A percentile compares a stretch with the other conserved stretches of the same genome.
Evolutionary conservation across 2,888 invertebrate genomes (phyloP).

Genomic region (Philereme transversata): DNA sequence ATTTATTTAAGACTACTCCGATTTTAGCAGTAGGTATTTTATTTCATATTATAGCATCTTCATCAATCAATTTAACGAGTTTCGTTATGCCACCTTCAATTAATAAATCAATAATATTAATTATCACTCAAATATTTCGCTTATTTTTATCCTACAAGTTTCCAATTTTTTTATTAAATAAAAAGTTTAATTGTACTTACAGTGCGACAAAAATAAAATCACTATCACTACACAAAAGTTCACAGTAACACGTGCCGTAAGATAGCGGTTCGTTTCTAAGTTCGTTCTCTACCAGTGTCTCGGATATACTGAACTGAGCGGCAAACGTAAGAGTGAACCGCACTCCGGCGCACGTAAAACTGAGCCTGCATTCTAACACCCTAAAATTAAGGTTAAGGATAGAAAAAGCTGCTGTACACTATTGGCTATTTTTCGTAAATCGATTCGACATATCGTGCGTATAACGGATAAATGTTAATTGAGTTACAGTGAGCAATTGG

Average conservation of each 20-base stretch:
- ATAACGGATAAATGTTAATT: slow-evolving; percentile 52
- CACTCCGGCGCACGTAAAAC: slow-evolving; percentile 73
- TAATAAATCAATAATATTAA: slow-evolving; percentile 11
- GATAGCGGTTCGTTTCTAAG: slow-evolving; percentile 64
- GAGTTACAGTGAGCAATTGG: slow-evolving; percentile 53
- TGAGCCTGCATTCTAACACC: slow-evolving; percentile 67
- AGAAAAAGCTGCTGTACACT: slow-evolving; percentile 57
- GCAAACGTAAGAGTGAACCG: slow-evolving; percentile 67
- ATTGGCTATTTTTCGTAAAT: slow-evolving; percentile 55
- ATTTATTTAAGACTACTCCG: slow-evolving; percentile 20
- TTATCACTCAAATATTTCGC: not conserved
- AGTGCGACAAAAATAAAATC: slow-evolving; percentile 49
- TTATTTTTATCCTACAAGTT: not conserved
- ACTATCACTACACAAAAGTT: slow-evolving; percentile 70
- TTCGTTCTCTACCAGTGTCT: slow-evolving; percentile 78
- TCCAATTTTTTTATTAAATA: slow-evolving; percentile 4
- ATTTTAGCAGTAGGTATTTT: not conserved
- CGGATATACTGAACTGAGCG: slow-evolving; percentile 79
- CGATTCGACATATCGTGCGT: slow-evolving; percentile 53
- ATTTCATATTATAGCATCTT: slow-evolving; percentile 3
- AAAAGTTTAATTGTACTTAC: slow-evolving; percentile 50
- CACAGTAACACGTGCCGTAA: slow-evolving; percentile 56
- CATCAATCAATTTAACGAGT: slow-evolving; percentile 19
- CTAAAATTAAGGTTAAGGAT: slow-evolving; percentile 81
- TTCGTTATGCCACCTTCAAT: slow-evolving; percentile 3